phyloP scores from a whole-genome alignment of 2,797 vertebrate species.

The Enoplosus armatus region DNA sequence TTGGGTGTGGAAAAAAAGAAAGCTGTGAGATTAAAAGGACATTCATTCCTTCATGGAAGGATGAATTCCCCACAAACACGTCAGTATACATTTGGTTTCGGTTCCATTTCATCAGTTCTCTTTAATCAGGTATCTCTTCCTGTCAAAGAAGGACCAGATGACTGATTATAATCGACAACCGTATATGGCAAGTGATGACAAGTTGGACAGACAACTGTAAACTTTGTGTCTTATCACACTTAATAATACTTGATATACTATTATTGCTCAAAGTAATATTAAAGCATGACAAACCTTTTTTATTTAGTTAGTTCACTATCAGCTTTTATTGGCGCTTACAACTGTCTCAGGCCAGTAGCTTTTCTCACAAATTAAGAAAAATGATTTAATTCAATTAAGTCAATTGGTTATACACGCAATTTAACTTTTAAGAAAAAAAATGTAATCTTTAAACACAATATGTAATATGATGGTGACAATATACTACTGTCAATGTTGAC shows the following conservation, averaged over 20 bases:
- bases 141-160: not conserved
- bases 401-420: not conserved
- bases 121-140: constrained; percentile 3
- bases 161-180: constrained; percentile 11
- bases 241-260: no score
- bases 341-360: not conserved
- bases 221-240: not conserved
- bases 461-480: not conserved
- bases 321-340: not conserved
- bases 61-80: constrained; percentile 27
- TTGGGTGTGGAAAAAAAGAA: not conserved
- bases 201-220: constrained; percentile 10
- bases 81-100: constrained; percentile 17
- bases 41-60: constrained; percentile 26
- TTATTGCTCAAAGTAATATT: constrained; percentile 5
- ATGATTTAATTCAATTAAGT: not conserved
- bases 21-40: constrained; percentile 32
- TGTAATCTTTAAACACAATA: not conserved
- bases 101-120: constrained; percentile 27
- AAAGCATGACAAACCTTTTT: not conserved
- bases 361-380: not conserved
- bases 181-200: constrained; percentile 1
- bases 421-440: not conserved
- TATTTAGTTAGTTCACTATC: not conserved
- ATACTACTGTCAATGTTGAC: not conserved